Base-by-base conservation (phyloP, 1,140 invertebrate genomes). In the Euglossa dilemma region DNA sequence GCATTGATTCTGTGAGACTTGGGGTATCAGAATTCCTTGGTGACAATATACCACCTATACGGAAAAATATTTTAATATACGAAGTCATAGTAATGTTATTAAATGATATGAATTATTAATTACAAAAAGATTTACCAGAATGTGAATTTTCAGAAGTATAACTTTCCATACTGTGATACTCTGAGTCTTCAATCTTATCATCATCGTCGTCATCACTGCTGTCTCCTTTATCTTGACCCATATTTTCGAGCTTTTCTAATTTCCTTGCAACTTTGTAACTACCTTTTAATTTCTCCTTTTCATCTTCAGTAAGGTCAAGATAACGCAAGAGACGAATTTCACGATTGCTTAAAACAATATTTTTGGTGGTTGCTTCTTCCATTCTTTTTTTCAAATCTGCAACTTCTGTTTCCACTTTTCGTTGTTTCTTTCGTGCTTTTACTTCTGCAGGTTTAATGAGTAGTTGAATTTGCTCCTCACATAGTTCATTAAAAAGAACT, bases 241-340 rank as follows among this genome's bases (percentile, higher is more conserved):
- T 95, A 84, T 95, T 97, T 94, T 98, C 97, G 74, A 99, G 94
- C 93, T 98, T 98, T 91, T 99, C 98, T 66, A 99, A 93, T 93
- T 99, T 99, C 88, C 97, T 97, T 0, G 98, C 98, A 69, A 99
- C 98, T 94, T 99, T 99, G 83, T 98, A 96, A 84, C 97, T 98
- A 18, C 97, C 97, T 94, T 98, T 98, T 1, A 99, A 94, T 93
- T 98, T 98, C 90, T 98, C 97, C 89, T 98, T 98, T 89, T 98
- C 98, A 85, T 98, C 98, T 85, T 98, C 97, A n/a, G 98, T 98
- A 28, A 99, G 95, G 90, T 98, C 98, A 86, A 99, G 95, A 93
- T 98, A 98, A 90, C 98, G 96, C 45, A 99, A 94, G 66, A 99
- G 94, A 87, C 98, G 95, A 87, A 99, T 98, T 94, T 99, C 98